These are phyloP conservation scores for Gandaritis pyraliata DNA, from an alignment of 2,888 invertebrate species.

Conservation along the genomic window DNA sequence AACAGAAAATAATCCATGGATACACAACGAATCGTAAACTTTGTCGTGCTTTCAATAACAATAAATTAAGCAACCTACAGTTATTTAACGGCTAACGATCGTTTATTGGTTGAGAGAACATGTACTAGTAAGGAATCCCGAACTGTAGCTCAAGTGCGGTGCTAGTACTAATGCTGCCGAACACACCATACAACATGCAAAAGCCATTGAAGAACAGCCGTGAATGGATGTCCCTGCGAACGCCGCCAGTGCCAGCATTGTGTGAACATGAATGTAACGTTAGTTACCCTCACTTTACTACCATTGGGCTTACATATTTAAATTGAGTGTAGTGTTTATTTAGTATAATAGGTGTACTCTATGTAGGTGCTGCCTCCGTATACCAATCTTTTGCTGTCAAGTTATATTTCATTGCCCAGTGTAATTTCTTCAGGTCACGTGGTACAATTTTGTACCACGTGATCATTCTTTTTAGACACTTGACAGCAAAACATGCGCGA, in stretches of 20 bases:
- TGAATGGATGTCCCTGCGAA: slow-evolving; percentile 59
- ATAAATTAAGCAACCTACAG: slow-evolving; percentile 4
- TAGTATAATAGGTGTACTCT: neutral
- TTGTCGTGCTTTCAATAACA: slow-evolving; percentile 2
- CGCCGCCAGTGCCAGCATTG: slow-evolving; percentile 51
- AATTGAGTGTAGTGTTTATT: slow-evolving; percentile 10
- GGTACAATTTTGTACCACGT: too few species aligned
- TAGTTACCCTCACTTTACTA: slow-evolving; percentile 44
- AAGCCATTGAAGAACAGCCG: slow-evolving; percentile 65
- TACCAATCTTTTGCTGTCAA: too few species aligned
- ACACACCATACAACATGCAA: slow-evolving; percentile 69
- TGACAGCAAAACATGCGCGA: too few species aligned
- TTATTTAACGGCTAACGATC: slow-evolving; percentile 4
- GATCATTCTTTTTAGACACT: too few species aligned
- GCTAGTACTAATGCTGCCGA: slow-evolving; percentile 47
- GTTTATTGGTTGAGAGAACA: slow-evolving; percentile 11
- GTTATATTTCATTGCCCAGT: too few species aligned
- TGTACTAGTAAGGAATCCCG: slow-evolving; percentile 25
- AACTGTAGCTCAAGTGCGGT: slow-evolving; percentile 44
- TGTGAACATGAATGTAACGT: slow-evolving; percentile 54
- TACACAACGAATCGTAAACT: too few species aligned
- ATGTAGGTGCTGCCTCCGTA: neutral
- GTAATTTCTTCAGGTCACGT: too few species aligned
- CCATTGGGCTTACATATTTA: slow-evolving; percentile 18
- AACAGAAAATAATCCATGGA: too few species aligned